Base-by-base conservation (phyloP, 1,140 invertebrate genomes). In the Gryon sp. region DNA sequence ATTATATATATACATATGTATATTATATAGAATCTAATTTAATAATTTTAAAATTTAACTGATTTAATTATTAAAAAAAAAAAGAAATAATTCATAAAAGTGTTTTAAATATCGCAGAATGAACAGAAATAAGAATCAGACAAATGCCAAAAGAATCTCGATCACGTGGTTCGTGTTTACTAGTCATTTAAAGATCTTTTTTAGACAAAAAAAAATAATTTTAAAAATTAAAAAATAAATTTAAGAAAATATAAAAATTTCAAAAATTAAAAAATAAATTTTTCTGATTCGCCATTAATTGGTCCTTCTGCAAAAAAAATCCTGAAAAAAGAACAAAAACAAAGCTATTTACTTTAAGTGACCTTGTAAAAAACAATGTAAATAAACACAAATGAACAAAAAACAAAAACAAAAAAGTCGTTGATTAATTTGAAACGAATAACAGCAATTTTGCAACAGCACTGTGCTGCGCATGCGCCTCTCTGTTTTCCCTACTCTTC, bases 391-490 rank as follows among this genome's bases (percentile, higher is more conserved):
- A 28, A 26, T 40, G n/a, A 8, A 32, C 9, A 12, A 43, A 11
- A 20, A 22, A 9, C 8, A 46, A 62, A 74, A 62, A 62, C 82
- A 83, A 80, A 80, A 80, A 81, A 53, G 43, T n/a, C n/a, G n/a
- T n/a, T n/a, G n/a, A n/a, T 82, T 84, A 81, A 46, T 52, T 79
- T 83, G 80, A 87, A 84, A 84, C 81, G 79, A 74, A 79, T n/a
- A n/a, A n/a, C n/a, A n/a, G n/a, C n/a, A n/a, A n/a, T n/a, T n/a
- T n/a, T n/a, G n/a, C n/a, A n/a, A 81, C 81, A n/a, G 79, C 80
- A 75, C 80, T 76, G 81, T 85, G 84, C 83, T 88, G 87, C n/a
- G n/a, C 86, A 87, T 88, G 87, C 85, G 81, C 82, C 82, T 87
- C 81, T 32, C 2, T 78, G 60, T 82, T 59, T 79, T 72, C 73